Conservation (phyloP, 2,113 vertebrate genomes). For the Cyprinodon variegatus region DNA sequence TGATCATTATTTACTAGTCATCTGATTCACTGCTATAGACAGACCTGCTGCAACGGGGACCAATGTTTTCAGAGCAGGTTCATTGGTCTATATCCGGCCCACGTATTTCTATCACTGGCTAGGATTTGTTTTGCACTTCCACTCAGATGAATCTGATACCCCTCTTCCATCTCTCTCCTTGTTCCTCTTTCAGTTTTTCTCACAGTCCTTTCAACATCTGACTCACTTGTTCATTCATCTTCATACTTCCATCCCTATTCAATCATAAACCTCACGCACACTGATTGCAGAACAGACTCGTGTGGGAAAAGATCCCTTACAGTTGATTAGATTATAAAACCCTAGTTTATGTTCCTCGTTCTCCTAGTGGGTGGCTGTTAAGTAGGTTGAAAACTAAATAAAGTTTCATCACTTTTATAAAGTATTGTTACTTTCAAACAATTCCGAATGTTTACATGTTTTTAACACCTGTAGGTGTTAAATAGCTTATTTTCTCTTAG, state of each 20-base stretch:
- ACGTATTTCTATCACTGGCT: constrained; percentile 15
- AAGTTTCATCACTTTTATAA: constrained; percentile 3
- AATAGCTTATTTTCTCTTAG: background rate
- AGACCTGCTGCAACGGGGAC: background rate
- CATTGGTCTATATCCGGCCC: constrained; percentile 19
- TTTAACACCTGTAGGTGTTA: background rate
- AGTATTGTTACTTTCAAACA: background rate
- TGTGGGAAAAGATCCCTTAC: constrained; percentile 25
- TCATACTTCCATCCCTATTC: background rate
- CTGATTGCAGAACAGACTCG: constrained; percentile 33
- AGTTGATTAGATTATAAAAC: constrained; percentile 19
- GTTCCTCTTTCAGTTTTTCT: constrained; percentile 29
- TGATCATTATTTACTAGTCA: constrained; percentile 37
- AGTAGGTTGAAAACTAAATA: constrained; percentile 7
- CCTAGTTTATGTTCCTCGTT: constrained; percentile 26
- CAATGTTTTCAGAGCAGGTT: background rate
- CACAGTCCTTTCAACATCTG: constrained; percentile 16
- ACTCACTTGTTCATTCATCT: background rate
- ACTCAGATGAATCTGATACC: constrained; percentile 39
- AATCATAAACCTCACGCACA: constrained; percentile 12
- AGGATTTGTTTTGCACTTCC: constrained; percentile 37
- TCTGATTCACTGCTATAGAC: background rate
- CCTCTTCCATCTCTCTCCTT: background rate
- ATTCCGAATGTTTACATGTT: background rate
- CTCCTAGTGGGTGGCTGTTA: constrained; percentile 33